Conservation (phyloP, 92 coral and sea anemone species). For the Zoanthus gigantus region DNA sequence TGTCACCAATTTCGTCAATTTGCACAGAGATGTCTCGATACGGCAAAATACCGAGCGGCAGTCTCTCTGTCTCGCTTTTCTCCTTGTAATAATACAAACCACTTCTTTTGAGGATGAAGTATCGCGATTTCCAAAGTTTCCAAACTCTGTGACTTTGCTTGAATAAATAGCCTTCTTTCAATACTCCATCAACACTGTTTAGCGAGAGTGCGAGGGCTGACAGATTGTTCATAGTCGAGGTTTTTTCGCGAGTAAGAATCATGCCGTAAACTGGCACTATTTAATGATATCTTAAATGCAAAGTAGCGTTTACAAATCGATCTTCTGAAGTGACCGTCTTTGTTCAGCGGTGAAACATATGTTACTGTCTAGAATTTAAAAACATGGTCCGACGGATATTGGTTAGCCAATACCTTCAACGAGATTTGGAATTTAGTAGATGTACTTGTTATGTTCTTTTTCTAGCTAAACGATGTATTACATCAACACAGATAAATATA, state of each 20-base stretch:
- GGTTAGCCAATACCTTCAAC: neutral
- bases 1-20: slow-evolving; percentile 90
- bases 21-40: slow-evolving; percentile 86
- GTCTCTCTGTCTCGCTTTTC: slow-evolving; percentile 78
- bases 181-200: slow-evolving; percentile 72
- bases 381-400: neutral
- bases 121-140: slow-evolving; percentile 97
- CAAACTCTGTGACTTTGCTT: slow-evolving; percentile 94
- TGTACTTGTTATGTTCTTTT: neutral
- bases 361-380: neutral
- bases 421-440: no score
- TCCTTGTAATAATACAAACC: slow-evolving; percentile 90
- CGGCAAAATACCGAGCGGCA: slow-evolving; percentile 85
- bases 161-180: slow-evolving; percentile 92
- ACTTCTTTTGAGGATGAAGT: slow-evolving; percentile 86
- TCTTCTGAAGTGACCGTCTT: slow-evolving; percentile 29
- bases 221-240: slow-evolving; percentile 17
- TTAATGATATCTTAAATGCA: slow-evolving; percentile 17
- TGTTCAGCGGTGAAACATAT: neutral
- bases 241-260: slow-evolving; percentile 43
- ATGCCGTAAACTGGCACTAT: slow-evolving; percentile 13
- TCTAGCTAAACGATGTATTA: slow-evolving; percentile 6
- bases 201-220: slow-evolving; percentile 69
- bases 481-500: neutral
- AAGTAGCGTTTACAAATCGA: slow-evolving; percentile 12